These are phyloP conservation scores for Octodon degus DNA, from an alignment of 2,113 vertebrate species.

Conservation along the genomic window DNA sequence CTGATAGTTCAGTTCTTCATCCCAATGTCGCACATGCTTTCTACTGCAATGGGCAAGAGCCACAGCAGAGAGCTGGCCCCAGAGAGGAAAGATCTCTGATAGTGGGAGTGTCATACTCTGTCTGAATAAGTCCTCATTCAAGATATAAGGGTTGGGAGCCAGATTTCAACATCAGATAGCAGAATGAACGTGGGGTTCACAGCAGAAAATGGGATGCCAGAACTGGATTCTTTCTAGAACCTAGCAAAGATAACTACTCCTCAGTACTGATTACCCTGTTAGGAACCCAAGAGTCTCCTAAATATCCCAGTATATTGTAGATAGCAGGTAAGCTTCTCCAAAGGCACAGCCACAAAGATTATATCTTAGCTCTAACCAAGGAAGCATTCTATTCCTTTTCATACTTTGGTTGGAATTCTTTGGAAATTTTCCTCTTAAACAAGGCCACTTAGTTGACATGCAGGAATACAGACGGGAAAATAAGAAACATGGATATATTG, in stretches of 20 bases:
- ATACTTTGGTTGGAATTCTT: neutral
- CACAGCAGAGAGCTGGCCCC: neutral
- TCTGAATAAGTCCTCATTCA: neutral
- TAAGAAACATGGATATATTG: slow-evolving; percentile 1
- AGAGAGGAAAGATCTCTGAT: neutral
- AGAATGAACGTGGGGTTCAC: neutral
- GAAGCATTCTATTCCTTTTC: neutral
- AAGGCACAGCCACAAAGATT: neutral
- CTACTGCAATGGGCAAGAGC: neutral
- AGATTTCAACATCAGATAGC: neutral
- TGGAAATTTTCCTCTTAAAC: neutral
- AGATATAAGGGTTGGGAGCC: neutral
- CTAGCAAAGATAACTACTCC: neutral
- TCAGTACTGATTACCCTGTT: neutral
- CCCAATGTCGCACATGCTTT: neutral
- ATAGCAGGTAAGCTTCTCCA: neutral
- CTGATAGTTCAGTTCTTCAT: neutral
- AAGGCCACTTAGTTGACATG: neutral
- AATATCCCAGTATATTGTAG: neutral
- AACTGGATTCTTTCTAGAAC: neutral
- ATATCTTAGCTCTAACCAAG: neutral
- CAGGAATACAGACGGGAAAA: neutral
- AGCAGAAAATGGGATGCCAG: neutral
- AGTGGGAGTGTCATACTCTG: neutral
- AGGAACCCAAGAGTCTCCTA: neutral